Base-by-base conservation (phyloP, 1,140 invertebrate species). In the Bacillus rossius region DNA sequence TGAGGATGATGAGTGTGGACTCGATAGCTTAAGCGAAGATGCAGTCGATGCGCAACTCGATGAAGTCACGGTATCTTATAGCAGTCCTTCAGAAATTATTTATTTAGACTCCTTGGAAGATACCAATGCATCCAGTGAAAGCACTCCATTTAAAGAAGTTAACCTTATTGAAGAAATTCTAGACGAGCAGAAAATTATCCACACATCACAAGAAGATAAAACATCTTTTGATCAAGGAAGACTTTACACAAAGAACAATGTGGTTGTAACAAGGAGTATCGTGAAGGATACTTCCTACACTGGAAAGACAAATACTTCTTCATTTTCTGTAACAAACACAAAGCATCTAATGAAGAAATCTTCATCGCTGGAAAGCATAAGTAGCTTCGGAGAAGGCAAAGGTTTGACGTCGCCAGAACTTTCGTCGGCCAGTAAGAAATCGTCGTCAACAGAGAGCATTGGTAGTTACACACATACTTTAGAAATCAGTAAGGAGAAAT, bases 291-390 rank as follows among this genome's bases (percentile, higher is more conserved):
- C 52, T 10, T 50, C 48, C 26, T 3, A 14, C 37, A 19, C 8
- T 50, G 8, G 3, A 34, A 34, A 50, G 34, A 29, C 16, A 4
- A 50, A 34, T 50, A 34, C 4, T 34, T n/a, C n/a, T n/a, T 34
- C 29, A 34, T 34, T 34, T 34, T 7, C 29, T 34, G n/a, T 20
- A 5, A 45, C 43, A 20, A 19, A 42, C 14, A 17, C 2, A 10
- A 40, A 54, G 23, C 40, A 42, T 10, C n/a, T 54, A 25, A 20
- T 55, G 37, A 55, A 59, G 19, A 80, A 79, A 61, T 79, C 77
- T 50, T 76, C 68, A 65, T 81, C 79, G 61, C 72, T 81, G 65
- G 80, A 82, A 63, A 82, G 80, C 59, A 70, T 82, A 56, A 79
- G 80, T 61, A 77, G 79, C 64, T 75, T 77, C 57, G 73, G 78